Evolutionary conservation across 1,140 invertebrate genomes (phyloP), one percentile per base, ranked within the genome.

Genomic region (Proales similis): DNA sequence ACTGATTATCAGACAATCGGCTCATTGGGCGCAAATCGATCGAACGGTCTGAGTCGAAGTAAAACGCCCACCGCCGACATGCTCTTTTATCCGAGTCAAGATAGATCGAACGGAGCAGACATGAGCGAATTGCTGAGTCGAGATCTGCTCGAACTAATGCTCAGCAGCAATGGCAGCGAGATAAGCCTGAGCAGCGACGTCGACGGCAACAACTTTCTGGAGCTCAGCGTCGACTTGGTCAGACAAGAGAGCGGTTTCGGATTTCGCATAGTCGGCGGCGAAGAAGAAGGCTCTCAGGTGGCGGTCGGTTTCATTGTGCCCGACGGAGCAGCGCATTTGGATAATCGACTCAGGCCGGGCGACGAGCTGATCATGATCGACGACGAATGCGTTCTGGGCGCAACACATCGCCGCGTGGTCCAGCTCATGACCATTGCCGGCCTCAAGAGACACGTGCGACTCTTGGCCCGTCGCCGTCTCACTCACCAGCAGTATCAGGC

Each of bases 261-360:
- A 5, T 97, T 98, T 79, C 80, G 93, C 66, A 93, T 97, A 71
- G 88, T 97, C 27, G 94, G 94, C n/a, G 94, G 94, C 27, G 91
- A 89, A 0, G 93, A 97, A 78, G 92, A 96, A 79, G 87, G 88
- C 64, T 90, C 90, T 65, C 87, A 94, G 78, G 88, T 87, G 57
- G 87, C 88, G 3, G 89, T 96, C 46, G 92, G 92, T 19, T 86
- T 90, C 72, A 90, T 96, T 68, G 91, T 96, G 26, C 85, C 88
- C 0, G 87, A 88, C 67, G 88, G 90, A 17, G 86, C 90, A 27
- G 90, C 90, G 7, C 86, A 90, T 74, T 74, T 87, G 43, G 90
- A 93, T 74, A 87, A 86, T 2, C 79, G 86, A 20, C 77, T 96
- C 14, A 81, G 83, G 48, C 85, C 86, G 0, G 88, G 88, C 17